phyloP scores from a whole-genome alignment of 1,140 invertebrate genomes.

The Diachasmimorpha longicaudata region DNA sequence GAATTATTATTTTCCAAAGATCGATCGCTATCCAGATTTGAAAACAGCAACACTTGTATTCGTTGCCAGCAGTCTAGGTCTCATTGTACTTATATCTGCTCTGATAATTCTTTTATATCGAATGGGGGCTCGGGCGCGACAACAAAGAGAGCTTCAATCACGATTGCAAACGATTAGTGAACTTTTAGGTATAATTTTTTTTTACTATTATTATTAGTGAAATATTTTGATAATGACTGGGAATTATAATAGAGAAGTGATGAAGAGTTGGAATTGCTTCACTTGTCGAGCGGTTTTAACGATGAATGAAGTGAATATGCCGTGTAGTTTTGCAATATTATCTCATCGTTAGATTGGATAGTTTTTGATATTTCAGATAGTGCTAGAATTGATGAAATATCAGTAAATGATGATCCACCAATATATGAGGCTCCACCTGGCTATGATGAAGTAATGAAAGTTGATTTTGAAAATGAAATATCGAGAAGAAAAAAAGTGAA shows the following conservation, averaged over 20 bases:
- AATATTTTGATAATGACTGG: not conserved
- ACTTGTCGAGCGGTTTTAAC: too few relatives aligned
- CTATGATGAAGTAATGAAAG: conserved; percentile 73
- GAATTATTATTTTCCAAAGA: conserved; percentile 77
- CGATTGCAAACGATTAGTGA: conserved; percentile 73
- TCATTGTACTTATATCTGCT: conserved; percentile 70
- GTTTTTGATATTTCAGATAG: conserved; percentile 59
- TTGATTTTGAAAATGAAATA: conserved; percentile 53
- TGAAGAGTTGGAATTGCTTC: too few relatives aligned
- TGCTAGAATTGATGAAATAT: conserved; percentile 64
- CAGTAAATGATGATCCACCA: conserved; percentile 69
- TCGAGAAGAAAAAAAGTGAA: conserved; percentile 30
- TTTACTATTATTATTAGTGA: not conserved
- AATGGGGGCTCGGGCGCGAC: conserved; percentile 68
- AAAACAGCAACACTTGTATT: conserved; percentile 72
- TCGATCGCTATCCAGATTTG: conserved; percentile 70
- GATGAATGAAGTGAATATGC: not conserved
- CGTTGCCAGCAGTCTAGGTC: conserved; percentile 68
- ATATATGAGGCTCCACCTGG: conserved; percentile 74
- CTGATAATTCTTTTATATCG: conserved; percentile 71
- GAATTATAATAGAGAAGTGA: too few relatives aligned
- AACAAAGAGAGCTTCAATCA: conserved; percentile 70
- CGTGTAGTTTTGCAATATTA: conserved; percentile 24
- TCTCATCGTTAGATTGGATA: conserved; percentile 42
- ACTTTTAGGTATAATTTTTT: conserved; percentile 63